Percentiles rank a stretch among this genome's conserved stretches.
Evolutionary conservation across 2,797 vertebrate genomes (phyloP).

Genomic region (Buceros bicornis): DNA sequence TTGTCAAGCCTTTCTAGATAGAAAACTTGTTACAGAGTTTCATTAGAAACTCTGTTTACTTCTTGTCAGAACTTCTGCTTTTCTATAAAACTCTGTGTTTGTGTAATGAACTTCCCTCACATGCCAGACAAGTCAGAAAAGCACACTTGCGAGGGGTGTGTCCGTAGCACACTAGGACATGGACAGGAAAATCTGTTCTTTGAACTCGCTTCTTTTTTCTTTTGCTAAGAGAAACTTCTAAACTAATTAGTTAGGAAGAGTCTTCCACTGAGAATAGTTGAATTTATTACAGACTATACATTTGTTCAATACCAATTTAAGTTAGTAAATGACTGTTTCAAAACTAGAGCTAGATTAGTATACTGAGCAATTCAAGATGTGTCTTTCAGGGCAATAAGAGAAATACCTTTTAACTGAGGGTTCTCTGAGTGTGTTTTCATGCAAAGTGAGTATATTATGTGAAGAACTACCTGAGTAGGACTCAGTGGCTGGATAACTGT

Average conservation of each 20-base stretch:
- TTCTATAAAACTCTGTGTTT: not conserved
- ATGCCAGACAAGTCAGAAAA: not conserved
- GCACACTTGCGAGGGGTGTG: not conserved
- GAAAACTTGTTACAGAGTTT: not conserved
- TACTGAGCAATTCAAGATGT: not conserved
- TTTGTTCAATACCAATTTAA: not conserved
- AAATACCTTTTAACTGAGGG: not conserved
- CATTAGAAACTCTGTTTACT: not conserved
- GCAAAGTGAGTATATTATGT: not conserved
- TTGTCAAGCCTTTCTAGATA: not conserved
- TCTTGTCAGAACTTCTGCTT: not conserved
- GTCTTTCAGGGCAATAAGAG: not conserved
- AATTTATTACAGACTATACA: not conserved
- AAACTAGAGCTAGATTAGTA: not conserved
- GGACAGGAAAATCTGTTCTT: not conserved
- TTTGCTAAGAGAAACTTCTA: not conserved
- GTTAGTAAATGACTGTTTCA: not conserved
- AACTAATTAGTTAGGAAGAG: not conserved
- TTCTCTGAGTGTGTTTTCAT: not conserved
- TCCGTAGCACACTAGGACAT: not conserved
- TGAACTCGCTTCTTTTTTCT: not conserved
- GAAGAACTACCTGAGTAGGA: not conserved
- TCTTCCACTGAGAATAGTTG: not conserved
- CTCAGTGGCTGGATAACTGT: not conserved
- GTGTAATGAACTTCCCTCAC: not conserved